These are phyloP conservation scores for Zelostemma sp. DNA, from an alignment of 1,140 invertebrate genomes.

Conservation along the genomic window DNA sequence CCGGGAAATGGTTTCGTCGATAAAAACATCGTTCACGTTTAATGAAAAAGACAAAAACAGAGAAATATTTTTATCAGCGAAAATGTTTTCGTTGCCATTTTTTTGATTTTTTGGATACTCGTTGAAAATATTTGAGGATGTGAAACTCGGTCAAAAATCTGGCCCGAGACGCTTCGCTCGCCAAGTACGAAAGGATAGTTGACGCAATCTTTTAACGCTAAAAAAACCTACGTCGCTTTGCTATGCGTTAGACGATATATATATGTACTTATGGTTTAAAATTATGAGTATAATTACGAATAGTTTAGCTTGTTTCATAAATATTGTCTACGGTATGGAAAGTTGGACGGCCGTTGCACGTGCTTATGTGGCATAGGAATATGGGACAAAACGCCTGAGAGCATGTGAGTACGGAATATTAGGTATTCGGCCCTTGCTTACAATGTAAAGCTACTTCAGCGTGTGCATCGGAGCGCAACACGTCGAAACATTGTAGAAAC, in stretches of 20 bases:
- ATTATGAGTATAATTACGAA: slow-evolving; percentile 51
- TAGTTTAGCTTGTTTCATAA: slow-evolving; percentile 68
- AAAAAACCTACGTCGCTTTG: slow-evolving; percentile 40
- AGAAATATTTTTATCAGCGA: too few relatives aligned
- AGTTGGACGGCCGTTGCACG: slow-evolving; percentile 64
- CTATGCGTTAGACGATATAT: slow-evolving; percentile 38
- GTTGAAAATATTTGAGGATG: too few relatives aligned
- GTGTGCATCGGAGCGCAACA: slow-evolving; percentile 5
- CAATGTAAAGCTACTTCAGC: slow-evolving; percentile 24
- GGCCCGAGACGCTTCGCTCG: slow-evolving; percentile 23
- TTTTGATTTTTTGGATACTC: too few relatives aligned
- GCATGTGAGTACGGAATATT: slow-evolving; percentile 19
- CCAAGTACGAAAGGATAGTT: slow-evolving; percentile 38
- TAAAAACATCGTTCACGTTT: too few relatives aligned
- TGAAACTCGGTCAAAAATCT: slow-evolving; percentile 35
- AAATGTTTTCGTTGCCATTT: too few relatives aligned
- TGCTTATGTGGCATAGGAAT: slow-evolving; percentile 66
- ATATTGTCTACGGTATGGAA: slow-evolving; percentile 70
- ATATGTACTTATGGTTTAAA: slow-evolving; percentile 42
- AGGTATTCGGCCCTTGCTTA: background rate
- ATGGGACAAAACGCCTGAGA: slow-evolving; percentile 58
- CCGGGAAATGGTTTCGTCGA: too few relatives aligned
- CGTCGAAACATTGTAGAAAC: slow-evolving; percentile 34
- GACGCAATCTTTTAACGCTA: slow-evolving; percentile 44
- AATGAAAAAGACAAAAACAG: too few relatives aligned